These are phyloP conservation scores for Drosophila sulfurigaster DNA, from an alignment of 1,140 invertebrate genomes.

Conservation along the genomic window DNA sequence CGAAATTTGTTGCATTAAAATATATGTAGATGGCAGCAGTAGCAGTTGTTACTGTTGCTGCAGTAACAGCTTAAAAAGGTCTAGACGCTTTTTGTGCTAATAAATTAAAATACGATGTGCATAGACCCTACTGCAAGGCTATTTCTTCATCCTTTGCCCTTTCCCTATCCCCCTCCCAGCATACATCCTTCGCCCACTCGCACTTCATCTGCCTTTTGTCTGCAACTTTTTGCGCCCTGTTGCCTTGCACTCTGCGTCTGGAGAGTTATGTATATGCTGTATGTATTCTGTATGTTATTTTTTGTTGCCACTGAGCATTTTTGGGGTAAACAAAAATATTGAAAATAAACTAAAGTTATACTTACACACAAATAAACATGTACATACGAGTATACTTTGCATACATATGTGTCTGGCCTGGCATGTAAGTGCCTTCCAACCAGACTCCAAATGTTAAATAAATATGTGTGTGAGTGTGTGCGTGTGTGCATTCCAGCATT, in stretches of 20 bases:
- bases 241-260: constrained; percentile 47
- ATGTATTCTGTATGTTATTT: constrained; percentile 27
- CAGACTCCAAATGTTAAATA: constrained; percentile 6
- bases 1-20: constrained; percentile 71
- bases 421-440: constrained; percentile 50
- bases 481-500: constrained; percentile 42
- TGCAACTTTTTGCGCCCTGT: constrained; percentile 63
- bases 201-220: constrained; percentile 71
- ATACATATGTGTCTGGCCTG: constrained; percentile 47
- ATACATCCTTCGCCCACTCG: constrained; percentile 26
- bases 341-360: constrained; percentile 64
- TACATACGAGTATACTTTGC: constrained; percentile 24
- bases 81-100: constrained; percentile 82
- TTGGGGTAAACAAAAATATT: constrained; percentile 76
- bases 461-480: not conserved
- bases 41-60: constrained; percentile 45
- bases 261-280: constrained; percentile 31
- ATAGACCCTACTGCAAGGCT: constrained; percentile 56
- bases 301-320: constrained; percentile 44
- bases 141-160: constrained; percentile 17
- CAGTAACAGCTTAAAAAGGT: constrained; percentile 76
- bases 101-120: constrained; percentile 83
- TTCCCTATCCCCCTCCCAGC: not conserved
- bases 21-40: constrained; percentile 35
- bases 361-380: constrained; percentile 14